Evolutionary conservation across 2,797 vertebrate genomes (phyloP), one percentile per base, ranked within the genome.

Genomic region (Catharus ustulatus): DNA sequence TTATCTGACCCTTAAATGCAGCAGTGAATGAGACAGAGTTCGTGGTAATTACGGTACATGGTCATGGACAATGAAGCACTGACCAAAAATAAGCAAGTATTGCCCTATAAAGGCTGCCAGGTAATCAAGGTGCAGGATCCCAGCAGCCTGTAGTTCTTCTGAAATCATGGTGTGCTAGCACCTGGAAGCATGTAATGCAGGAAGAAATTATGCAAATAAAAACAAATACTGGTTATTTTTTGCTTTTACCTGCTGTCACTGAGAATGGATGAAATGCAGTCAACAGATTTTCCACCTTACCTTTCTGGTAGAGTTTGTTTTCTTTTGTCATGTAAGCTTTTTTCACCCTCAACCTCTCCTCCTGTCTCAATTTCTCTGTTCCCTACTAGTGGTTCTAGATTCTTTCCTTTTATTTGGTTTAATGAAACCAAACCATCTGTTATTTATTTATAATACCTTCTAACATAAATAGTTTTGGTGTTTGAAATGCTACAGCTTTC

Each of bases 401-500:
- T 68, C 30, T 82, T 77, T 92, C 52, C 15, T 90, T 84, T 81
- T 42, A 63, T 80, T 74, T 94, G 17, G 3, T 57, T 89, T 74
- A 43, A 84, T 58, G 48, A 69, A 92, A 94, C 40, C 40, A 40
- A 55, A 51, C 32, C 36, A 40, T 58, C 69, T 90, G 32, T 68
- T 62, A 64, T 42, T 82, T 83, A 27, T 67, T 92, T 82, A 91
- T 89, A 80, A 83, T 73, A 67, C 19, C 85, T 90, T 48, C 38
- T 84, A 67, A 72, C 24, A 80, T 38, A 84, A 94, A n/a, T 19
- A 79, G 10, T 83, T 92, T 74, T 78, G 79, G 79, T 83, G 84
- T 82, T 95, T 93, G 84, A 93, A 94, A 91, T 95, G 69, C 96
- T 72, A 83, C 75, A 89, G 21, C 40, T 97, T 57, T 92, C 86